Evolutionary conservation across 2,113 vertebrate species (phyloP).

Genomic region (Chloropsis hardwickii): DNA sequence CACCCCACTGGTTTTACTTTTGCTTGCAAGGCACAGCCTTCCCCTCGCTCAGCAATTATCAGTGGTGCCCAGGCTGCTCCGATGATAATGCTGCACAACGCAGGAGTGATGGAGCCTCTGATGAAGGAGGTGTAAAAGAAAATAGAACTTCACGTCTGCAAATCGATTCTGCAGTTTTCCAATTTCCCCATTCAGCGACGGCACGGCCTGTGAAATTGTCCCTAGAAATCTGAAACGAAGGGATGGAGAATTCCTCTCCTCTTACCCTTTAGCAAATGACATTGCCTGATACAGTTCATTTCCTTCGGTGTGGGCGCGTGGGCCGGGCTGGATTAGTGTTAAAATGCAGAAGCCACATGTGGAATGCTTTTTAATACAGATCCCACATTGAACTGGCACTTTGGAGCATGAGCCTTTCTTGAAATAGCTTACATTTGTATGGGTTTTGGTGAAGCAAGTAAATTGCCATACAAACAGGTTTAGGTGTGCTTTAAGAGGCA

Average conservation of each 20-base stretch:
- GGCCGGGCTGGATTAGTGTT: conserved; percentile 36
- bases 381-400: not conserved
- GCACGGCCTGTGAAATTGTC: conserved; percentile 86
- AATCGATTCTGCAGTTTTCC: conserved; percentile 87
- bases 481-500: not conserved
- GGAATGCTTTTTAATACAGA: conserved; percentile 35
- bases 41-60: conserved; percentile 68
- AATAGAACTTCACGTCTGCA: conserved; percentile 84
- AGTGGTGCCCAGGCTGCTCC: conserved; percentile 58
- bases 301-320: conserved; percentile 10
- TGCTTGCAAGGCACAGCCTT: conserved; percentile 26
- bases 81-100: conserved; percentile 69
- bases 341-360: conserved; percentile 14
- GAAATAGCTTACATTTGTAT: not conserved
- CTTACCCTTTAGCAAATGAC: conserved; percentile 75
- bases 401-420: not conserved
- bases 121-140: conserved; percentile 80
- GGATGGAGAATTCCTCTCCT: conserved; percentile 67
- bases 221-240: conserved; percentile 76
- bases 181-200: conserved; percentile 80
- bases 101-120: conserved; percentile 71
- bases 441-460: not conserved
- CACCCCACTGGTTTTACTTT: not conserved
- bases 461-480: not conserved
- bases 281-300: conserved; percentile 71